Base-by-base conservation (phyloP, 1,140 invertebrate species). In the Anastrepha ludens region DNA sequence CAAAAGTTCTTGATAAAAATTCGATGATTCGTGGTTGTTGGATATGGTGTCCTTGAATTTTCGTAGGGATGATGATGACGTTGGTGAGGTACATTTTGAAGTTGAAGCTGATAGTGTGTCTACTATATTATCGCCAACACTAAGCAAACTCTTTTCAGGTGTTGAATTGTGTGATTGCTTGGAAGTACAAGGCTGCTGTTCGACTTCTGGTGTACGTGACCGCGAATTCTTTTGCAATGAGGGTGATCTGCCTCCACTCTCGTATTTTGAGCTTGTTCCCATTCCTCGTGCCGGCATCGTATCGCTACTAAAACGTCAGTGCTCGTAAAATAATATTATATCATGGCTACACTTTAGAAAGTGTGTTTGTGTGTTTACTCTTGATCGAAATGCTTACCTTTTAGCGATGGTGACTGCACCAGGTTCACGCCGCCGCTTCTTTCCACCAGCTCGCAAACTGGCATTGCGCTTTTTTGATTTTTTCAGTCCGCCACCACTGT, bases 1-100 rank as follows among this genome's bases (percentile, higher is more conserved):
- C 3, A 93, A 89, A 47, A 93, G 85, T 55, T 93, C 92, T 87
- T 93, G 92, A 86, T 93, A 93, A 87, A 93, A 91, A 87, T 87
- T 91, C 8, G 92, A 92, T 62, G 92, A 92, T 67, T 88, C 88
- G 62, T 60, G 89, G 58, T 90, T 86, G 88, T 70, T n/a, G 81
- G 29, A 29, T 29, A 81, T 17, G 20, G 74, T 55, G 50, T 50
- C 15, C 2, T n/a, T 20, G 50, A 47, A 58, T 39, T 44, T 55
- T 29, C 13, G 20, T 39, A n/a, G 15, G 29, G 87, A 20, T 1
- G 86, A 41, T 39, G 67, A 86, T 15, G 65, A 78, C 13, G 55
- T 81, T 39, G 87, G 58, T 50, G 64, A 78, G 60, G 44, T 81
- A 81, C 74, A 55, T 55, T 85, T 60, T 41, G 88, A 50, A 44